Evolutionary conservation across 2,888 invertebrate genomes (phyloP).

Genomic region (Margaritifera margaritifera): DNA sequence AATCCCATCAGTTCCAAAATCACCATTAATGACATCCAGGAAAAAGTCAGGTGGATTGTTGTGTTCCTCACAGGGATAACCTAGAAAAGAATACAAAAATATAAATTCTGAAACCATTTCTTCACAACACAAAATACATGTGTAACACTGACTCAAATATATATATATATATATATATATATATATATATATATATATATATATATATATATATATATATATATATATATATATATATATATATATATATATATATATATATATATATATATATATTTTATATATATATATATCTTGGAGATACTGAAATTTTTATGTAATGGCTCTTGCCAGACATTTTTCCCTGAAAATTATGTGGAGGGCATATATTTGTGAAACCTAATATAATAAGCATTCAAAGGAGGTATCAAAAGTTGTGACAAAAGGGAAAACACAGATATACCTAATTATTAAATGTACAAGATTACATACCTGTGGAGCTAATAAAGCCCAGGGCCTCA

Average conservation of each 20-base stretch:
- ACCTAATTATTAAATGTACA: too few species aligned
- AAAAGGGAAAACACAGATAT: too few species aligned
- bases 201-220: background rate
- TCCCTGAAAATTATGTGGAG: too few species aligned
- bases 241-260: background rate
- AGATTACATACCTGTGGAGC: too few species aligned
- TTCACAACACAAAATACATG: too few species aligned
- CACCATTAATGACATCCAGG: slow-evolving; percentile 70
- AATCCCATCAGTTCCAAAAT: slow-evolving; percentile 9
- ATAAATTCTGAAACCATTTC: too few species aligned
- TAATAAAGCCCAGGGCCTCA: too few species aligned
- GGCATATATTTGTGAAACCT: too few species aligned
- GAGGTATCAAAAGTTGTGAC: too few species aligned
- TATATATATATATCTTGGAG: background rate
- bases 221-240: background rate
- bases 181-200: background rate
- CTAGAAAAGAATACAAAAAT: slow-evolving; percentile 38
- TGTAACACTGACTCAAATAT: background rate
- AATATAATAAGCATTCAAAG: too few species aligned
- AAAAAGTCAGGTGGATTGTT: slow-evolving; percentile 73
- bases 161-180: background rate
- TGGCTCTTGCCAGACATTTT: too few species aligned
- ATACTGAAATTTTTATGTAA: background rate
- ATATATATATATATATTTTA: background rate
- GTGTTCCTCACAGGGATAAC: slow-evolving; percentile 68